Base-by-base conservation (phyloP, 2,113 vertebrate species). In the Coreoperca whiteheadi region DNA sequence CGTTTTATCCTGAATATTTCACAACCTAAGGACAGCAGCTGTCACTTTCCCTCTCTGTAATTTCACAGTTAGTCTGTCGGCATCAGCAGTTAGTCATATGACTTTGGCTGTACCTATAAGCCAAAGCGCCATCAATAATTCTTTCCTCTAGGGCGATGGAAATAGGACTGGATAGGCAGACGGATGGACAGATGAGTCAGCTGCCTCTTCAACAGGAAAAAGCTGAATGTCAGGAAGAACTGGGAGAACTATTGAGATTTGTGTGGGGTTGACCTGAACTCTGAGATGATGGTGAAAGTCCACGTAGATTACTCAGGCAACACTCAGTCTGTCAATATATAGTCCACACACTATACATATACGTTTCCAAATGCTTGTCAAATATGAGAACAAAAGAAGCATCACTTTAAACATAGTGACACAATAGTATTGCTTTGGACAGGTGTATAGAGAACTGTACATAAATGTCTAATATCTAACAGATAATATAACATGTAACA, bases 101-200 rank as follows among this genome's bases (percentile, higher is more conserved):
- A 83, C 72, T 80, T 74, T 70, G 66, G 54, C 60, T 75, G 70
- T 61, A 51, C 75, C 83, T 68, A 28, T 74, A 16, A 85, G 76
- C 78, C 67, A 82, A 65, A 85, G 61, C 23, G 28, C 51, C 90
- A 86, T 88, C 84, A 86, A 87, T 91, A 86, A 89, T 82, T 83
- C 70, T 65, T 34, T 21, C 79, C 88, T 84, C 63, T 34, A 66
- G 87, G 86, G 46, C 0, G 46, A 69, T 63, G 65, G 64, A 61
- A 8, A 79, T 70, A 2, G 50, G 71, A 85, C 50, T 48, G 50
- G 48, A 73, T 65, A 63, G 53, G 46, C 72, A 79, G 72, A 79
- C 79, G 72, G 79, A 86, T 89, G 84, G 84, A 90, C 86, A 28
- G 72, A 89, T 89, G 86, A 89, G 88, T 89, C 85, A 90, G 82